Evolutionary conservation across 2,797 vertebrate genomes (phyloP), one percentile per base, ranked within the genome.

Genomic region (Oreochromis grahami): DNA sequence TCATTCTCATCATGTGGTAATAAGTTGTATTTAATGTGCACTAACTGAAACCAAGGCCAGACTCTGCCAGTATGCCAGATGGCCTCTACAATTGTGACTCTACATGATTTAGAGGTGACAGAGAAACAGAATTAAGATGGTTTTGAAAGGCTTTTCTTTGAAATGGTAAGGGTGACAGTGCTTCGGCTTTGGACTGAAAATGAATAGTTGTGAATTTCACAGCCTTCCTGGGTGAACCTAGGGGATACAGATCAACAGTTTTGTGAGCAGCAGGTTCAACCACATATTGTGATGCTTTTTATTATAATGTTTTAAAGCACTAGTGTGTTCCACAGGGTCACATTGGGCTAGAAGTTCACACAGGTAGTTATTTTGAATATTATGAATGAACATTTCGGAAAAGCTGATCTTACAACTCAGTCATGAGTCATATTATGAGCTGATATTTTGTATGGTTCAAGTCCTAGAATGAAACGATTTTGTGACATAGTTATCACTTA

Each of bases 161-260:
- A 92, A 92, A 87, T 68, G 48, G 80, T 88, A 81, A 80, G 56
- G 45, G 87, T 85, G 85, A 86, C 78, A 79, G 84, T 84, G 82
- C 87, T 87, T 87, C 76, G 72, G 76, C 50, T 84, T 94, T 89
- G 87, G 84, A 94, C 87, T 90, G 86, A 90, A 74, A 88, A 83
- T 91, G 90, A 94, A 94, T 93, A 92, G 94, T 88, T 92, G 88
- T 81, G 83, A 86, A 84, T 93, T 93, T 92, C 90, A 83, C 83
- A 89, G 55, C 82, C 68, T 79, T 91, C 80, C 85, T 84, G 81
- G 85, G 87, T 89, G 93, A 94, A 94, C 85, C 85, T 84, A 6
- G 17, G 65, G 78, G 88, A 85, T 83, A 88, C 82, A 94, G 92
- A 94, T 93, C 91, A 91, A 84, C 85, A 82, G 70, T 86, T 90